Base-by-base conservation (phyloP, 2,797 vertebrate species). In the Bufotes viridis region DNA sequence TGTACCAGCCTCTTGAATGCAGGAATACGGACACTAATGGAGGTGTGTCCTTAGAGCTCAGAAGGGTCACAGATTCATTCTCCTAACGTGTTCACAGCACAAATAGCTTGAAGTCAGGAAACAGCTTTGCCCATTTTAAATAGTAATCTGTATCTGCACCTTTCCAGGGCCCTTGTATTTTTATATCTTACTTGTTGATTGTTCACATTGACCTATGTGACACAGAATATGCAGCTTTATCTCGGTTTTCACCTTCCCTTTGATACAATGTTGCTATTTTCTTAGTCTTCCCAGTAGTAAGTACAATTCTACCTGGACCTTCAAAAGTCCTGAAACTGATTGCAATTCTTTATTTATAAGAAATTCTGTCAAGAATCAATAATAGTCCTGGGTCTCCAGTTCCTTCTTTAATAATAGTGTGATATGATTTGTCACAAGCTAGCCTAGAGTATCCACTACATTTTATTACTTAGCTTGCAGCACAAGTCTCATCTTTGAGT, bases 391-490 rank as follows among this genome's bases (percentile, higher is more conserved):
- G 94, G 96, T 96, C 96, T 96, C 94, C 93, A 95, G 94, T 97
- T 97, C 95, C 96, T 96, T 96, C 96, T 97, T 96, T 97, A 97
- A 97, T 96, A 97, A 96, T 96, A 95, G 95, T 96, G 96, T 96
- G 96, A 97, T 96, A 97, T 96, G 96, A 97, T 96, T 96, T 96
- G 96, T 97, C 96, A 97, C 96, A 96, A 95, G 96, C 95, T 95
- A 94, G 94, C 95, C 95, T 94, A 95, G 92, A 95, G 94, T 94
- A 95, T 94, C 96, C 93, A 95, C 94, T 92, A 95, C 94, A 95
- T 96, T 97, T 96, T 97, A 97, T 97, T 96, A 96, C 96, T 96
- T 96, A 96, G 94, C 96, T 96, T 93, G 93, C 95, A 96, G 95
- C 95, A 93, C 94, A 95, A 94, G 95, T 96, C 95, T 96, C 95